Percentiles rank a stretch among this genome's conserved stretches.
These are phyloP conservation scores for Tupaia chinensis DNA, from an alignment of 2,113 vertebrate species.

Conservation along the genomic window DNA sequence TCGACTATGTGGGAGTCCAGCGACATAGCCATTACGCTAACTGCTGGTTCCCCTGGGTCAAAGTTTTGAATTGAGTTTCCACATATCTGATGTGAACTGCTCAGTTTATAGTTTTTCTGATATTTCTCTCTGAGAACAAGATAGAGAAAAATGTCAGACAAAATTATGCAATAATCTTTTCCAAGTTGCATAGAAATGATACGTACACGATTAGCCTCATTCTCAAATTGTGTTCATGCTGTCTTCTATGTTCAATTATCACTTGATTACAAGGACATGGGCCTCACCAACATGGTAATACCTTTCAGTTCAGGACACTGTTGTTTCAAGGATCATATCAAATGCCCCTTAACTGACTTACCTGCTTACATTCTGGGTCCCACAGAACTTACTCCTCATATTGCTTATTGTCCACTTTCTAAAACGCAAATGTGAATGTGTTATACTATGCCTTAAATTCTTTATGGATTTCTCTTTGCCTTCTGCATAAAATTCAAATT, in stretches of 20 bases:
- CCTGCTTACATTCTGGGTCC: not conserved
- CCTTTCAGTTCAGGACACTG: not conserved
- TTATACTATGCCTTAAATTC: not conserved
- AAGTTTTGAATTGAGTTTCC: not conserved
- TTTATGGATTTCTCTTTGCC: not conserved
- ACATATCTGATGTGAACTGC: not conserved
- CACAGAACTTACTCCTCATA: not conserved
- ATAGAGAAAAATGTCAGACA: conserved; percentile 4
- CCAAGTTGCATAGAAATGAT: not conserved
- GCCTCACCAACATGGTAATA: not conserved
- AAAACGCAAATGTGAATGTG: not conserved
- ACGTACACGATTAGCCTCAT: not conserved
- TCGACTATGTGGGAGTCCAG: too few relatives aligned
- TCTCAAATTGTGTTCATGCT: not conserved
- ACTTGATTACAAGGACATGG: not conserved
- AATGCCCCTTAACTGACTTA: not conserved
- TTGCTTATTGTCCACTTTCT: not conserved
- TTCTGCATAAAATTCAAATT: not conserved
- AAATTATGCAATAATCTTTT: not conserved
- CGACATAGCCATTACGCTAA: too few relatives aligned
- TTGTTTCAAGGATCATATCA: not conserved
- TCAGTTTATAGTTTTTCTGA: not conserved
- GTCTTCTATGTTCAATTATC: not conserved
- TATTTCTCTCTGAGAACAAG: not conserved
- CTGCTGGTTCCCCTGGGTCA: too few relatives aligned